phyloP scores from a whole-genome alignment of 2,797 vertebrate genomes.

The Euphonia xanthogaster region DNA sequence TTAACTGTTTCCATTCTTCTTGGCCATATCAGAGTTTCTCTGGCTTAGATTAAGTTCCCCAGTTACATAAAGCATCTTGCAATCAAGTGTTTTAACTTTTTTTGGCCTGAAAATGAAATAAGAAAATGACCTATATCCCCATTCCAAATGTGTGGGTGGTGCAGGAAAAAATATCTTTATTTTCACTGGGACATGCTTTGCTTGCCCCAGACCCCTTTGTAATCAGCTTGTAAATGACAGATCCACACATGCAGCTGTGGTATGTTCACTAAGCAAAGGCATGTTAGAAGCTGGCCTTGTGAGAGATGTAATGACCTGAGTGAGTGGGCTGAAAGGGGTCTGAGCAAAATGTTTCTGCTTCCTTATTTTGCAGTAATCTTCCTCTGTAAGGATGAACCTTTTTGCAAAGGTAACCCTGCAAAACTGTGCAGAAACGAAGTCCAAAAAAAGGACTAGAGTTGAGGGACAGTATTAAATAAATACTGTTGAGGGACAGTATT shows the following conservation, averaged over 20 bases:
- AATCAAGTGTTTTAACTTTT: constrained; percentile 46
- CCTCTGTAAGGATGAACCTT: not conserved
- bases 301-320: not conserved
- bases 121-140: not conserved
- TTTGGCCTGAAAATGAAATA: constrained; percentile 10
- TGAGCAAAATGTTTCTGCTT: not conserved
- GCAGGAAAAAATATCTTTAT: constrained; percentile 10
- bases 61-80: not conserved
- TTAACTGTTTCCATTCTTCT: constrained; percentile 13
- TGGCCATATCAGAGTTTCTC: not conserved
- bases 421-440: not conserved
- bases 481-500: not conserved
- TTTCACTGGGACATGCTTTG: constrained; percentile 19
- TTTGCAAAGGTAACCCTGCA: not conserved
- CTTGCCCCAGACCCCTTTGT: not conserved
- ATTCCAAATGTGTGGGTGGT: constrained; percentile 47
- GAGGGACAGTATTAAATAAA: not conserved
- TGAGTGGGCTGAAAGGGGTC: not conserved
- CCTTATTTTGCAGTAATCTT: not conserved
- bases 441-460: rapidly evolving
- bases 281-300: not conserved
- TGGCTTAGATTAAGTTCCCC: constrained; percentile 51
- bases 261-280: not conserved
- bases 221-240: not conserved
- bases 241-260: not conserved